Conservation (phyloP, 30 jellyfish, hydroid and myxozoan species). For the Sanderia malayensis region DNA sequence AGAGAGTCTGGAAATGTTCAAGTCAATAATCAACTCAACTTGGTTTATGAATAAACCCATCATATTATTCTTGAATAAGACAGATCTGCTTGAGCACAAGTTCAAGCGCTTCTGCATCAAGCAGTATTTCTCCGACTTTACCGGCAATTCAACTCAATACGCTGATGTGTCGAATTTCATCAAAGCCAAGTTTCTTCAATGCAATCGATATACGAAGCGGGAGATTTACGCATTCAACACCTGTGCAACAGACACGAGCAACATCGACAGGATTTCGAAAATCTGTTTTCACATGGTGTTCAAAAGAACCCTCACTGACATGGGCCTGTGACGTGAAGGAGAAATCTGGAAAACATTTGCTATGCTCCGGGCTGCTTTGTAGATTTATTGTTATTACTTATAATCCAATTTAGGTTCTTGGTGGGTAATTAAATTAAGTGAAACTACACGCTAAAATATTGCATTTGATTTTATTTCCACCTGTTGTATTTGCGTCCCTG, state of each 20-base stretch:
- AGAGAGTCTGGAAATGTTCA: constrained; percentile 60
- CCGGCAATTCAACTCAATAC: constrained; percentile 16
- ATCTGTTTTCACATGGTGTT: constrained; percentile 46
- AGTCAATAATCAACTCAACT: constrained; percentile 37
- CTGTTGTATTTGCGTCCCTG: too few species aligned
- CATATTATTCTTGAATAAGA: constrained; percentile 44
- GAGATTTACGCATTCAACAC: constrained; percentile 44
- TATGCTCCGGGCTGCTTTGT: too few species aligned
- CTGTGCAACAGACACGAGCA: constrained; percentile 58
- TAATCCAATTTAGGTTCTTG: too few species aligned
- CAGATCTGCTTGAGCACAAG: constrained; percentile 39
- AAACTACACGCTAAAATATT: too few species aligned
- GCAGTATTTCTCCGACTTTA: constrained; percentile 32
- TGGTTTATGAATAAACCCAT: constrained; percentile 50
- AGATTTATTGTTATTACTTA: too few species aligned
- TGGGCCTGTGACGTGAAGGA: constrained; percentile 37
- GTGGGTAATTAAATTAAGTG: too few species aligned
- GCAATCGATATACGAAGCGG: constrained; percentile 35
- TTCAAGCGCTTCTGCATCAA: constrained; percentile 1
- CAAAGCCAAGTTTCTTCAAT: constrained; percentile 20
- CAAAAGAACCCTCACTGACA: constrained; percentile 9
- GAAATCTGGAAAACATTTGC: too few species aligned
- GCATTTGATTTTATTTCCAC: too few species aligned
- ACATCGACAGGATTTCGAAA: constrained; percentile 26
- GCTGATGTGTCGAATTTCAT: constrained; percentile 25